These are phyloP conservation scores for Rhabdophis nuchalis DNA, from an alignment of 2,797 vertebrate genomes.

Conservation along the genomic window DNA sequence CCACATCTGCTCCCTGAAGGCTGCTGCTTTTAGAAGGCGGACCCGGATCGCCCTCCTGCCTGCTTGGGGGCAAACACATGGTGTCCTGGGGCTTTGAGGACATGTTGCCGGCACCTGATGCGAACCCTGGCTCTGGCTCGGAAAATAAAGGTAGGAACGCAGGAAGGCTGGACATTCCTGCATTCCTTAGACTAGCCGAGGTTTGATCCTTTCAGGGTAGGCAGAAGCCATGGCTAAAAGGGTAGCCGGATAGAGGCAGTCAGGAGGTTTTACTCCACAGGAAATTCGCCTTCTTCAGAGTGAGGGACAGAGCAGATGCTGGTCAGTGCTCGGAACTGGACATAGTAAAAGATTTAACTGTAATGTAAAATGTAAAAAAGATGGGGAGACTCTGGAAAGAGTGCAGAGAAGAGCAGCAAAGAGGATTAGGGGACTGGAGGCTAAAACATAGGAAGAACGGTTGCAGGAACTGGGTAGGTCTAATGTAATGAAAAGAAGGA, in stretches of 20 bases:
- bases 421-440: too few relatives aligned
- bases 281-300: not conserved
- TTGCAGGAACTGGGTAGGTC: too few relatives aligned
- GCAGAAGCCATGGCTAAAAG: not conserved
- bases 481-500: too few relatives aligned
- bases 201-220: not conserved
- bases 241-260: too few relatives aligned
- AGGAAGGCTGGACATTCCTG: not conserved
- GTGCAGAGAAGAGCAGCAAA: too few relatives aligned
- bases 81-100: slow-evolving; percentile 99
- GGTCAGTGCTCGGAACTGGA: not conserved
- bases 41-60: slow-evolving; percentile 94
- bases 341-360: not conserved
- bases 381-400: too few relatives aligned
- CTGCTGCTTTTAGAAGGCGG: slow-evolving; percentile 94
- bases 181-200: not conserved
- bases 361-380: too few relatives aligned
- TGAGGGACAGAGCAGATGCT: not conserved
- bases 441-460: too few relatives aligned
- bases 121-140: slow-evolving; percentile 81
- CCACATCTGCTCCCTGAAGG: slow-evolving; percentile 68
- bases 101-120: slow-evolving; percentile 94
- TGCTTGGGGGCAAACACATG: slow-evolving; percentile 94
- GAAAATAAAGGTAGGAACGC: slow-evolving; percentile 87
- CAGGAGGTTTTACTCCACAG: not conserved